These are phyloP conservation scores for Ectemnius cavifrons DNA, from an alignment of 2,888 invertebrate species.

Conservation along the genomic window DNA sequence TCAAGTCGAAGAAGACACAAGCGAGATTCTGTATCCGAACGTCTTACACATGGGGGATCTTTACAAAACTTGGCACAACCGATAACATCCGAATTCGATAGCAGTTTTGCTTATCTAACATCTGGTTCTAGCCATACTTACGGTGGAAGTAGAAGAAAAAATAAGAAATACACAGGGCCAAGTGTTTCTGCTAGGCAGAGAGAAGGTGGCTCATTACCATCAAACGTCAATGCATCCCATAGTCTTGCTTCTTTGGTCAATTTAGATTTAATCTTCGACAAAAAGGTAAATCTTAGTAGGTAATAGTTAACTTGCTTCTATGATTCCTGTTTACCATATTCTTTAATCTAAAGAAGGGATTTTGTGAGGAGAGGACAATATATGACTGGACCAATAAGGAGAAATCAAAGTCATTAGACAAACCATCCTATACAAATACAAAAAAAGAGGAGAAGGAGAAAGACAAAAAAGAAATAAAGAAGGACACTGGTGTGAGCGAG, in stretches of 20 bases:
- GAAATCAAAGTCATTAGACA: constrained; percentile 75
- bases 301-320: too few species aligned
- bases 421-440: constrained; percentile 66
- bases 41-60: constrained; percentile 81
- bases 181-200: constrained; percentile 80
- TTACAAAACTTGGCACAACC: constrained; percentile 81
- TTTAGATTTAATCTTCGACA: constrained; percentile 73
- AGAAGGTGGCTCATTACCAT: constrained; percentile 83
- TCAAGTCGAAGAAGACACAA: constrained; percentile 77
- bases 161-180: constrained; percentile 71
- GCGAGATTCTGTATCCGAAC: constrained; percentile 79
- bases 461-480: constrained; percentile 69
- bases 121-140: constrained; percentile 73
- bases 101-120: constrained; percentile 71
- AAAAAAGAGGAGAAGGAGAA: constrained; percentile 74
- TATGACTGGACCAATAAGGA: constrained; percentile 76
- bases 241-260: constrained; percentile 73
- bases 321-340: not conserved
- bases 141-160: constrained; percentile 71
- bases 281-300: constrained; percentile 66
- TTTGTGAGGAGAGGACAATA: constrained; percentile 70
- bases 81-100: constrained; percentile 74
- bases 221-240: constrained; percentile 80
- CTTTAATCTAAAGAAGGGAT: constrained; percentile 65
- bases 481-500: constrained; percentile 55